Percentiles rank a stretch among this genome's conserved stretches.
phyloP scores from a whole-genome alignment of 2,113 vertebrate species.

The Tinamus guttatus region DNA sequence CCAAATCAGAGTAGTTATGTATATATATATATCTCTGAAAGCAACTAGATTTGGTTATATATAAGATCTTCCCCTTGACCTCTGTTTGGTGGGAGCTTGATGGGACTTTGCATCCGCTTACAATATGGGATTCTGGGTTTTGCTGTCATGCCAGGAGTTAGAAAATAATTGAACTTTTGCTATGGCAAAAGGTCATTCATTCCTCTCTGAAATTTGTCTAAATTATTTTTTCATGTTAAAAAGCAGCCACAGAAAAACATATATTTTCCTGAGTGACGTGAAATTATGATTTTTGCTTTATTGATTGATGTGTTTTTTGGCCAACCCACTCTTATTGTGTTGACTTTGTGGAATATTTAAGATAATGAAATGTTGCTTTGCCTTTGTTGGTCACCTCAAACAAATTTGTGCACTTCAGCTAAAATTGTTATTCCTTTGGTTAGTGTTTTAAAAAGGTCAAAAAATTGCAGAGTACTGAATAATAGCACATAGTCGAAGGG shows the following conservation, averaged over 20 bases:
- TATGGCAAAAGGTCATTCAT: not conserved
- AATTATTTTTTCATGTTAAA: constrained; percentile 37
- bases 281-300: constrained; percentile 1
- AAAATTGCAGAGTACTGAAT: not conserved
- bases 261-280: constrained; percentile 22
- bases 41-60: not conserved
- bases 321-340: not conserved
- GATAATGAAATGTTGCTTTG: constrained; percentile 11
- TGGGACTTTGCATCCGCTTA: not conserved
- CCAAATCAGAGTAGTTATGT: not conserved
- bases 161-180: not conserved
- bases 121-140: not conserved
- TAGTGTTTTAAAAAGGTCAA: not conserved
- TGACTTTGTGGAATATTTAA: constrained; percentile 9
- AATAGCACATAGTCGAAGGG: not conserved
- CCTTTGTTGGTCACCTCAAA: constrained; percentile 20
- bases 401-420: not conserved
- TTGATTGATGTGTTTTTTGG: constrained; percentile 17
- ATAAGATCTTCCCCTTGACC: not conserved
- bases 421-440: constrained; percentile 2
- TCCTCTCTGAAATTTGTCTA: not conserved
- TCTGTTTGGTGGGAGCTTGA: not conserved
- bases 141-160: not conserved
- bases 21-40: not conserved
- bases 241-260: constrained; percentile 15